Conservation (phyloP, 2,797 vertebrate species). For the Scleropages formosus region DNA sequence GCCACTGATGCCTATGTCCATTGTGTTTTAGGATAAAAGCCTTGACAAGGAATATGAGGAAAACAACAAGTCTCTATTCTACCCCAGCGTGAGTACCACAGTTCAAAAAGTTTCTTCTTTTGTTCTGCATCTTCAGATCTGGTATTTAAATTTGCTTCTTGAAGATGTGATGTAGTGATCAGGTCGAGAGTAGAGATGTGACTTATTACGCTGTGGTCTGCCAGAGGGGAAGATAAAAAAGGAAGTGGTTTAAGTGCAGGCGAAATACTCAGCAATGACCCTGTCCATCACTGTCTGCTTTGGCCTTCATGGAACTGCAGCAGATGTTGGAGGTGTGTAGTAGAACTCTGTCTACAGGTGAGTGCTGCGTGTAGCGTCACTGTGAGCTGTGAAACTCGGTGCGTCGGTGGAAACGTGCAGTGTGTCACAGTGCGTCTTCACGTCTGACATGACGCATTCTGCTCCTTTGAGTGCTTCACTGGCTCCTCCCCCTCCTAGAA, state of each 20-base stretch:
- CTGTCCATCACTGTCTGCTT: slow-evolving; percentile 71
- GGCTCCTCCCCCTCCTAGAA: slow-evolving; percentile 65
- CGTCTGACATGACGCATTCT: slow-evolving; percentile 45
- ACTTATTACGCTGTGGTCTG: background rate
- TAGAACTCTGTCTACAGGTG: slow-evolving; percentile 72
- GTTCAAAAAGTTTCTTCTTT: no score
- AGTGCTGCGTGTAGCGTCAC: slow-evolving; percentile 50
- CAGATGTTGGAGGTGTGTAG: slow-evolving; percentile 79
- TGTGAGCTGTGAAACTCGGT: slow-evolving; percentile 54
- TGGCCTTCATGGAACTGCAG: slow-evolving; percentile 71
- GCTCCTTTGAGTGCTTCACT: background rate
- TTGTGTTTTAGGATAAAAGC: slow-evolving; percentile 83
- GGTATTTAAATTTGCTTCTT: no score
- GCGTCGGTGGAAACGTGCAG: slow-evolving; percentile 38
- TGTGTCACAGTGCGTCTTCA: slow-evolving; percentile 41
- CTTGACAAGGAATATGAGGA: slow-evolving; percentile 92
- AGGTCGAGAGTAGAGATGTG: background rate
- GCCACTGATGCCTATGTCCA: slow-evolving; percentile 13
- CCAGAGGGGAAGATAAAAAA: background rate
- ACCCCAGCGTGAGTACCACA: slow-evolving; percentile 84
- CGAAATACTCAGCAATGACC: slow-evolving; percentile 50
- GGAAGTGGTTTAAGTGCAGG: background rate
- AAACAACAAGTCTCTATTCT: slow-evolving; percentile 78
- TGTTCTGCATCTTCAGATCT: no score
- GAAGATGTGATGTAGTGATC: background rate